phyloP scores from a whole-genome alignment of 2,888 invertebrate species.

The Fabriciana adippe region DNA sequence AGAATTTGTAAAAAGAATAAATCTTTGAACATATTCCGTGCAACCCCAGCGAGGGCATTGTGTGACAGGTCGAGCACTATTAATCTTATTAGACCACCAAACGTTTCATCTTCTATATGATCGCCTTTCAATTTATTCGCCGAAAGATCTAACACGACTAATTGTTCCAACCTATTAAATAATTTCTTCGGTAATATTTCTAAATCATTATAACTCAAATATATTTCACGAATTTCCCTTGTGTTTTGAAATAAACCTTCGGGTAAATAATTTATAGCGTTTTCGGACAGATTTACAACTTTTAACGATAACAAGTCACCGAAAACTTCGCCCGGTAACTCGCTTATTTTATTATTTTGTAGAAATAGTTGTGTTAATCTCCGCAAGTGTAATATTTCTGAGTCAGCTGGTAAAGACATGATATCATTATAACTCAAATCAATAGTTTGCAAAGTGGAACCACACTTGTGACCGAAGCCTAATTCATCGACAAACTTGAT shows the following conservation, averaged over 20 bases:
- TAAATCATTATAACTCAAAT: constrained; percentile 92
- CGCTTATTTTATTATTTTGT: constrained; percentile 91
- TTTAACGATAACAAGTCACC: constrained; percentile 90
- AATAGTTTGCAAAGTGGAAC: constrained; percentile 88
- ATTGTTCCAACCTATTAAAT: constrained; percentile 92
- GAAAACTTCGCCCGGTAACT: constrained; percentile 89
- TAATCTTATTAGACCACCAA: constrained; percentile 91
- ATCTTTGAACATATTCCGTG: constrained; percentile 92
- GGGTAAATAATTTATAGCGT: constrained; percentile 91
- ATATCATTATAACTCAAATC: constrained; percentile 92
- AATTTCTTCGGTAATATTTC: constrained; percentile 91
- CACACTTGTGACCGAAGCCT: constrained; percentile 84
- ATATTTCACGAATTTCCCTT: constrained; percentile 91
- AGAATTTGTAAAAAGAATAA: constrained; percentile 93
- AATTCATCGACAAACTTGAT: constrained; percentile 89
- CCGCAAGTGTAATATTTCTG: constrained; percentile 88
- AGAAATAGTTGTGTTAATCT: constrained; percentile 90
- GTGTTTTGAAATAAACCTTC: constrained; percentile 91
- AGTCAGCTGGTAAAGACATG: constrained; percentile 87
- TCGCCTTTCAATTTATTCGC: constrained; percentile 93
- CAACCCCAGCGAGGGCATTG: constrained; percentile 90
- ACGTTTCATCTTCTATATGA: constrained; percentile 93
- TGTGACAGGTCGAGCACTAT: constrained; percentile 93
- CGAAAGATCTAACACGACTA: constrained; percentile 92
- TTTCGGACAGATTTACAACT: constrained; percentile 92